Percentiles rank a stretch among this genome's conserved stretches.
Evolutionary conservation across 2,113 vertebrate genomes (phyloP).

Genomic region (Semnopithecus entellus): DNA sequence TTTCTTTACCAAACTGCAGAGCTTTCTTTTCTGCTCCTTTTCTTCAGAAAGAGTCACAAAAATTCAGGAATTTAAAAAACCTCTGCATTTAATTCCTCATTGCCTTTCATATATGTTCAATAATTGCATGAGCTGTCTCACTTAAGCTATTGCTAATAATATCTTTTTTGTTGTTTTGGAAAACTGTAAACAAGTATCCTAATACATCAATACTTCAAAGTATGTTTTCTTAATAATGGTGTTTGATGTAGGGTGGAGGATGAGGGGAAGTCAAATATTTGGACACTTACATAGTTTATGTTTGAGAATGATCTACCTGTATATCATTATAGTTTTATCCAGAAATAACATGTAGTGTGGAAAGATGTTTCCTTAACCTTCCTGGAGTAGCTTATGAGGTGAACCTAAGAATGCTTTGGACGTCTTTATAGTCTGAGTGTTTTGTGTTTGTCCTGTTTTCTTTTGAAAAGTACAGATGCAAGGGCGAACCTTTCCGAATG

Average conservation of each 20-base stretch:
- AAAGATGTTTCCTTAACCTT: background rate
- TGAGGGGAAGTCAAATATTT: background rate
- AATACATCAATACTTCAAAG: background rate
- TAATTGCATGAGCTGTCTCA: constrained; percentile 11
- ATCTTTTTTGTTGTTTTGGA: constrained; percentile 5
- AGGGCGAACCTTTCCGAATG: background rate
- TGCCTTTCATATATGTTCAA: constrained; percentile 24
- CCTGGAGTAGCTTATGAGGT: background rate
- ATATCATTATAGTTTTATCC: background rate
- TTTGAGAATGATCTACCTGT: background rate
- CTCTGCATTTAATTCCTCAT: background rate
- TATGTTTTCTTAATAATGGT: background rate
- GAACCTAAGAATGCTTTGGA: background rate
- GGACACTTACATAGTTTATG: background rate
- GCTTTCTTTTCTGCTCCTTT: background rate
- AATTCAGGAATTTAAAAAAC: background rate
- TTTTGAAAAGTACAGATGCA: background rate
- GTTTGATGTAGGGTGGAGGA: background rate
- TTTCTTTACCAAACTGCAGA: constrained; percentile 26
- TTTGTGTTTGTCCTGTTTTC: background rate
- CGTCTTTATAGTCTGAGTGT: background rate
- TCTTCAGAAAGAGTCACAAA: constrained; percentile 15
- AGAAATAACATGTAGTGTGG: background rate
- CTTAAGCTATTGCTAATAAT: background rate
- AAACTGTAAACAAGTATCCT: constrained; percentile 16